phyloP scores from a whole-genome alignment of 2,888 invertebrate species.

The Cheilosia urbana region DNA sequence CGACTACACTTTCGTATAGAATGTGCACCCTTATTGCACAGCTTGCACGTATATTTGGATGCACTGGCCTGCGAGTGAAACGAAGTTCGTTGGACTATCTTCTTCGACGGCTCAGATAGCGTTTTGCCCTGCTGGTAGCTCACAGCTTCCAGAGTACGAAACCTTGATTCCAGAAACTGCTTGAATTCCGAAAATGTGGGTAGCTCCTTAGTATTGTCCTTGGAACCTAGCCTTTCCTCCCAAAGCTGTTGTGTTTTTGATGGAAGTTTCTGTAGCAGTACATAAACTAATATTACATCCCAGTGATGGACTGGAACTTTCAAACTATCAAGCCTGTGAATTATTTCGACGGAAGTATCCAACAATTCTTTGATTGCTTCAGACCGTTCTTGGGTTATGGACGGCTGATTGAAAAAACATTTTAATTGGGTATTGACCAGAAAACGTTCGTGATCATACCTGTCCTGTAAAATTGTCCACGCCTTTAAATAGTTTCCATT shows the following conservation, averaged over 20 bases:
- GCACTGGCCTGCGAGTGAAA: constrained; percentile 18
- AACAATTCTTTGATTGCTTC: constrained; percentile 1
- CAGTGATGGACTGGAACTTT: neutral
- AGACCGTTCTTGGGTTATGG: neutral
- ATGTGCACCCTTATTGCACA: constrained; percentile 25
- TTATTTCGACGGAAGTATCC: constrained; percentile 7
- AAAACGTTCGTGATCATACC: constrained; percentile 16
- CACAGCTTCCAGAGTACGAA: constrained; percentile 44
- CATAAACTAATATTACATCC: neutral
- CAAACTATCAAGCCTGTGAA: neutral
- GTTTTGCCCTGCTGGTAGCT: constrained; percentile 5
- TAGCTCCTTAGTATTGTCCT: constrained; percentile 12
- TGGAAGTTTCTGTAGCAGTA: constrained; percentile 1
- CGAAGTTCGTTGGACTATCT: constrained; percentile 14
- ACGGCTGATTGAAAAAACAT: constrained; percentile 7
- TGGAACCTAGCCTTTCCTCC: constrained; percentile 11
- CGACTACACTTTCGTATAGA: constrained; percentile 14
- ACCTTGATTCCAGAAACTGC: constrained; percentile 8
- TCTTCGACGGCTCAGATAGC: neutral
- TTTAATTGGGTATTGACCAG: constrained; percentile 27
- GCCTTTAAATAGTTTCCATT: neutral
- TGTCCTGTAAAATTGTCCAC: constrained; percentile 1
- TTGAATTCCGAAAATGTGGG: constrained; percentile 6
- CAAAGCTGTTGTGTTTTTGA: constrained; percentile 5
- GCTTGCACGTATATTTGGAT: neutral